Percentiles rank a stretch among this genome's conserved stretches.
phyloP scores from a whole-genome alignment of 2,888 invertebrate species.

The Perizoma affinitatum region DNA sequence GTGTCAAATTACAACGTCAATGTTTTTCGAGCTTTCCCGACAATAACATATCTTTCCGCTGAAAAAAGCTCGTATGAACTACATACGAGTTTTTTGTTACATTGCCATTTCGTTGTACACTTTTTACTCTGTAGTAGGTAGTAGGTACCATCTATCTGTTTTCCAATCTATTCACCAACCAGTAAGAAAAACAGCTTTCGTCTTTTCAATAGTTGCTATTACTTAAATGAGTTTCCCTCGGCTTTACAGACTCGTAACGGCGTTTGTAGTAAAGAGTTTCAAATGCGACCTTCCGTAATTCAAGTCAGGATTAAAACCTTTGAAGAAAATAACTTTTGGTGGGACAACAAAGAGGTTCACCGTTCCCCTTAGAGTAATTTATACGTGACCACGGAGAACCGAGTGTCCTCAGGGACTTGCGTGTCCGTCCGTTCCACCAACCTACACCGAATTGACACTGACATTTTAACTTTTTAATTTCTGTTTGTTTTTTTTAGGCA shows the following conservation, averaged over 20 bases:
- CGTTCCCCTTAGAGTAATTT: slow-evolving; percentile 75
- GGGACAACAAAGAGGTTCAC: slow-evolving; percentile 74
- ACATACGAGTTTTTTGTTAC: slow-evolving; percentile 3
- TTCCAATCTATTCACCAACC: neutral
- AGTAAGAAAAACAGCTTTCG: slow-evolving; percentile 12
- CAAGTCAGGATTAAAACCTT: slow-evolving; percentile 78
- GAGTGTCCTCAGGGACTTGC: slow-evolving; percentile 63
- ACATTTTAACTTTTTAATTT: slow-evolving; percentile 52
- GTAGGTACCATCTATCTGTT: neutral
- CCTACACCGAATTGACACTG: slow-evolving; percentile 53
- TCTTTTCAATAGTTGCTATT: slow-evolving; percentile 31
- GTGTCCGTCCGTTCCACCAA: slow-evolving; percentile 55
- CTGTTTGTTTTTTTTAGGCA: slow-evolving; percentile 40
- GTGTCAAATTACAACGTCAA: slow-evolving; percentile 75
- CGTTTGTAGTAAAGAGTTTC: slow-evolving; percentile 62
- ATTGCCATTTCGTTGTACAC: neutral
- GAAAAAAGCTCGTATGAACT: no score
- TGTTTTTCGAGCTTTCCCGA: slow-evolving; percentile 56
- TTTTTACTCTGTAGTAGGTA: no score
- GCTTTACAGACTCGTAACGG: slow-evolving; percentile 51
- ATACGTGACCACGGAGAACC: slow-evolving; percentile 74
- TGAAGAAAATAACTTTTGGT: slow-evolving; percentile 74
- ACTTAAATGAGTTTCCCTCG: slow-evolving; percentile 48
- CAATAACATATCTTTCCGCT: slow-evolving; percentile 21
- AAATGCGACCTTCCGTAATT: slow-evolving; percentile 68